These are phyloP conservation scores for Thelaira solivaga DNA, from an alignment of 2,888 invertebrate species.

Conservation along the genomic window DNA sequence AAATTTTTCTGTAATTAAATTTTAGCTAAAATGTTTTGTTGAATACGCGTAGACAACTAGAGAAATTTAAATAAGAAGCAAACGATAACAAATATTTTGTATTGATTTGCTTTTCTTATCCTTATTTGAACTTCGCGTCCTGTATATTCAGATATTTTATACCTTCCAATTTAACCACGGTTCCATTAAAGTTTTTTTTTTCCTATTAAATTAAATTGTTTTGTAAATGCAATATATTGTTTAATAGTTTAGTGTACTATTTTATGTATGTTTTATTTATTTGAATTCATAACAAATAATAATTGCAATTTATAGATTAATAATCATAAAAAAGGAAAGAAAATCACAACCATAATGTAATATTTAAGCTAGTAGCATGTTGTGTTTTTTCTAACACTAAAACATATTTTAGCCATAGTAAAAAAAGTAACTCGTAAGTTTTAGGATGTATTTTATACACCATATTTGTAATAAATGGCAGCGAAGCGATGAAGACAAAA, in stretches of 20 bases:
- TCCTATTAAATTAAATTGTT: not conserved
- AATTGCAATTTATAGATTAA: constrained; percentile 55
- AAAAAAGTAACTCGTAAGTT: constrained; percentile 57
- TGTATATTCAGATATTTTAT: not conserved
- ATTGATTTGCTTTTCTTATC: not conserved
- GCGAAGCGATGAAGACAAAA: constrained; percentile 60
- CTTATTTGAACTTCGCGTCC: not conserved
- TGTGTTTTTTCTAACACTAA: constrained; percentile 32
- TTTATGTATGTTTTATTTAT: constrained; percentile 30
- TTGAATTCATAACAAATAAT: constrained; percentile 8
- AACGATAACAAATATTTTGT: too few species aligned
- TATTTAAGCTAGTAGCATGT: constrained; percentile 49
- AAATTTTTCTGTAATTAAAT: constrained; percentile 18
- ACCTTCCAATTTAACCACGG: not conserved
- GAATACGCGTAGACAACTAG: not conserved
- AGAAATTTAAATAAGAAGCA: constrained; percentile 3
- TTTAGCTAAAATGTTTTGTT: constrained; percentile 36
- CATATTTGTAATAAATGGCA: constrained; percentile 56
- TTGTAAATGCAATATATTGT: constrained; percentile 15
- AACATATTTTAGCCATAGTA: constrained; percentile 44
- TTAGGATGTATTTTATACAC: constrained; percentile 53
- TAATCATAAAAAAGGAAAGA: constrained; percentile 18
- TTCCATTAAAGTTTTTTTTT: not conserved
- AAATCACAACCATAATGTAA: constrained; percentile 27
- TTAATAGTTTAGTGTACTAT: constrained; percentile 23